Evolutionary conservation across 30 jellyfish, hydroid and myxozoan species (phyloP).

Genomic region (Hydractinia echinata): DNA sequence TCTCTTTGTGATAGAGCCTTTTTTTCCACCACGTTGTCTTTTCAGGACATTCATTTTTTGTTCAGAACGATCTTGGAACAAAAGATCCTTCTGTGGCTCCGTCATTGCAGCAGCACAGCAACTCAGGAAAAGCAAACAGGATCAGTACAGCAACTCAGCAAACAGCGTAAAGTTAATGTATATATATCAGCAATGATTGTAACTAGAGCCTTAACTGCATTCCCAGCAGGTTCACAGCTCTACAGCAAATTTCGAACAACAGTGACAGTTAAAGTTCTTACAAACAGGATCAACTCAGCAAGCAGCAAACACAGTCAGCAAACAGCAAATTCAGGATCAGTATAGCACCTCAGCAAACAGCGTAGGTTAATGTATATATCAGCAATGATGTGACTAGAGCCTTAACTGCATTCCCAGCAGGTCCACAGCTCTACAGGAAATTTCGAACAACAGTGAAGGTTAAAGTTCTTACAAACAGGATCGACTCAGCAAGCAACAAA

Average conservation of each 20-base stretch:
- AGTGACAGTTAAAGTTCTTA: neutral
- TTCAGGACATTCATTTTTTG: neutral
- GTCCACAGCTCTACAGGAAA: conserved; percentile 4
- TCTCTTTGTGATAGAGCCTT: conserved; percentile 5
- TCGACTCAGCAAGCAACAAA: neutral
- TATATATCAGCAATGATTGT: neutral
- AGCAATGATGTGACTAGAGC: neutral
- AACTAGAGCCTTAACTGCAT: conserved; percentile 14
- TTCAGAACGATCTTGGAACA: neutral
- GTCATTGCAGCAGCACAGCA: neutral
- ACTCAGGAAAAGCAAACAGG: too few species aligned
- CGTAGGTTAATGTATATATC: neutral
- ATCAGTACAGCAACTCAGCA: too few species aligned
- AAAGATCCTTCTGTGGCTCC: neutral
- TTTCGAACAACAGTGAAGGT: neutral
- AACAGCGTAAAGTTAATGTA: neutral
- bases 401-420: conserved; percentile 13
- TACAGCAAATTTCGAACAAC: neutral
- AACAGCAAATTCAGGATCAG: neutral
- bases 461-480: neutral
- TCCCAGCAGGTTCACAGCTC: conserved; percentile 9
- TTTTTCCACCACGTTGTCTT: conserved; percentile 3
- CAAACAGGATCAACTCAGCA: neutral
- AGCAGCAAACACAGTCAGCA: neutral
- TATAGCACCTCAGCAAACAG: neutral